Percentiles rank a stretch among this genome's conserved stretches.
Evolutionary conservation across 2,113 vertebrate genomes (phyloP).

Genomic region (Pipa parva): DNA sequence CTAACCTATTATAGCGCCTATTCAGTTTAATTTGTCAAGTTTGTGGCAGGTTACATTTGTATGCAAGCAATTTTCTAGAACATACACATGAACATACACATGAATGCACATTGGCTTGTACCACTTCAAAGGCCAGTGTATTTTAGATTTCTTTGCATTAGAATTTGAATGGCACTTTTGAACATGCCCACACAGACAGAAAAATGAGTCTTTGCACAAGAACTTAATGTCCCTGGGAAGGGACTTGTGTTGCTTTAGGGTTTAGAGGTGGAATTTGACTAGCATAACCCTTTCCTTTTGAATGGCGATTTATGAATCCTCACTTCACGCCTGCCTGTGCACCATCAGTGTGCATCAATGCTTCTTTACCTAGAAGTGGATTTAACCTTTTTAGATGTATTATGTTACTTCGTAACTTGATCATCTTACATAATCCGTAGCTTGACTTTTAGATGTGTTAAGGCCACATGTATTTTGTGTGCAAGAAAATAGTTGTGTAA

Average conservation of each 20-base stretch:
- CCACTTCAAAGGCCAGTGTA: background rate
- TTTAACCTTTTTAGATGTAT: too few relatives aligned
- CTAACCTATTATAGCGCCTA: too few relatives aligned
- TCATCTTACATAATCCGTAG: too few relatives aligned
- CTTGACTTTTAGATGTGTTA: too few relatives aligned
- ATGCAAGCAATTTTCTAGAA: background rate
- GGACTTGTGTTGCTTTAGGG: background rate
- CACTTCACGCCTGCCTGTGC: constrained; percentile 7
- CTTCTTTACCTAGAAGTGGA: background rate
- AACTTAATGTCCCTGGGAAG: background rate
- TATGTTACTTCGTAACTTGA: too few relatives aligned
- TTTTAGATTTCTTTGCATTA: background rate
- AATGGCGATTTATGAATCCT: background rate
- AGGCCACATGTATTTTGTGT: too few relatives aligned
- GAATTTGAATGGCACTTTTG: constrained; percentile 7
- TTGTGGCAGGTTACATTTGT: background rate
- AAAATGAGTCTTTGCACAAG: background rate
- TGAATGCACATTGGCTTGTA: background rate
- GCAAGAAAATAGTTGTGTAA: too few relatives aligned
- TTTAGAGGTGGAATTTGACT: background rate
- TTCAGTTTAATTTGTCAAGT: background rate
- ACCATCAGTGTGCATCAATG: background rate
- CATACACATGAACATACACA: background rate
- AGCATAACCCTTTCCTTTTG: background rate
- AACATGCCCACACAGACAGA: background rate